Evolutionary conservation across 92 coral and sea anemone genomes (phyloP).

Genomic region (Parazoanthus darwini): DNA sequence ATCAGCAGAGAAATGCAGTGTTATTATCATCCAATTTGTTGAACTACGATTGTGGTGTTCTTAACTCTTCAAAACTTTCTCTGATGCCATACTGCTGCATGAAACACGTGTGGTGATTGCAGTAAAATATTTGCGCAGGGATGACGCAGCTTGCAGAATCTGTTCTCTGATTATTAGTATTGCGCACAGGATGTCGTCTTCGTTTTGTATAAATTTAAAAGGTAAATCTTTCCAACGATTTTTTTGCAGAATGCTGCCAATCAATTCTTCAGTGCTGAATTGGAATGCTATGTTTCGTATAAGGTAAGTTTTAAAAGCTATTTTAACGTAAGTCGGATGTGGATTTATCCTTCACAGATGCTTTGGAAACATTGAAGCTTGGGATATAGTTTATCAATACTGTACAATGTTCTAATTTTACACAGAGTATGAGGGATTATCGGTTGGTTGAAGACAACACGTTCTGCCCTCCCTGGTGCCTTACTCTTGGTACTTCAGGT

Average conservation of each 20-base stretch:
- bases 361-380: not conserved
- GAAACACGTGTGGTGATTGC: not conserved
- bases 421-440: conserved; percentile 91
- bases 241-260: conserved; percentile 80
- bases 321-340: not conserved
- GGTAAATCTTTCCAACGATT: not conserved
- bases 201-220: not conserved
- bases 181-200: not conserved
- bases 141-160: too few species aligned
- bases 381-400: not conserved
- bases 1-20: too few species aligned
- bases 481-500: conserved; percentile 88
- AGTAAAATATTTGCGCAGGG: too few species aligned
- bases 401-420: not conserved
- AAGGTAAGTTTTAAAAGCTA: conserved; percentile 61
- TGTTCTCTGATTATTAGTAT: not conserved
- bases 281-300: conserved; percentile 89
- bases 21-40: too few species aligned
- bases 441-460: conserved; percentile 93
- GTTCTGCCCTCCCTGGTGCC: conserved; percentile 97
- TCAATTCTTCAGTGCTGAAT: conserved; percentile 92
- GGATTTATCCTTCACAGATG: not conserved
- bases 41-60: too few species aligned
- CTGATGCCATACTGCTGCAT: not conserved
- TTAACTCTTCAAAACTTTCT: too few species aligned